Percentiles rank a stretch among this genome's conserved stretches.
Evolutionary conservation across 35 echinoderm and acorn worm genomes (phyloP).

Genomic region (Heliocidaris erythrogramma): DNA sequence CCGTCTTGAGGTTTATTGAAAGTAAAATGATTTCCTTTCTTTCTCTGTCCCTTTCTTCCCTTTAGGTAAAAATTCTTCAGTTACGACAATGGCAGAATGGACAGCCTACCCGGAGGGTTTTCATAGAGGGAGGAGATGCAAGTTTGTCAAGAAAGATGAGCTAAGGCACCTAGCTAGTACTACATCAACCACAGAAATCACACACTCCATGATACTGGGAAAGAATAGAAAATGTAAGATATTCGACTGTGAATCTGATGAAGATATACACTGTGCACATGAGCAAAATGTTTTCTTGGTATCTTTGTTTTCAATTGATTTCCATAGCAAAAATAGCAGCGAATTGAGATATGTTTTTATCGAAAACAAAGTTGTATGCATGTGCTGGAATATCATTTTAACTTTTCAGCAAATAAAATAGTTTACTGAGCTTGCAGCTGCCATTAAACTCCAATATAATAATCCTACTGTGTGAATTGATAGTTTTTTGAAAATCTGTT

Average conservation of each 20-base stretch:
- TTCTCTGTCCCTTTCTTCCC: background rate
- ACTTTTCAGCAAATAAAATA: no score
- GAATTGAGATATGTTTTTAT: no score
- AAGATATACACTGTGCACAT: no score
- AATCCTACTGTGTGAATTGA: no score
- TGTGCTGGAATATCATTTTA: no score
- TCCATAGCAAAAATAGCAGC: background rate
- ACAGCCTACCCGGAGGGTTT: constrained; percentile 78
- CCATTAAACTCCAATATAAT: no score
- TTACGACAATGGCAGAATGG: constrained; percentile 64
- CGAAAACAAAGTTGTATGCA: no score
- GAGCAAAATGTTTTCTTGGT: no score
- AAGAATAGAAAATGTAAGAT: constrained; percentile 88
- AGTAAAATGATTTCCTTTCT: background rate
- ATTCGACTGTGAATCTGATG: background rate
- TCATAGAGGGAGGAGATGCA: constrained; percentile 68
- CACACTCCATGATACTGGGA: constrained; percentile 80
- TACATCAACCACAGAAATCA: constrained; percentile 74
- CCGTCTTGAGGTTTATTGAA: background rate
- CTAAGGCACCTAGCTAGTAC: constrained; percentile 55
- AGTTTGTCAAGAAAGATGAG: constrained; percentile 53
- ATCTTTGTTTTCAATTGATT: no score
- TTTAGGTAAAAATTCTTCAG: constrained; percentile 5
- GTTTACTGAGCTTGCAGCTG: no score
- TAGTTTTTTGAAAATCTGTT: no score